phyloP scores from a whole-genome alignment of 2,888 invertebrate genomes.

The Drosophila affinis region DNA sequence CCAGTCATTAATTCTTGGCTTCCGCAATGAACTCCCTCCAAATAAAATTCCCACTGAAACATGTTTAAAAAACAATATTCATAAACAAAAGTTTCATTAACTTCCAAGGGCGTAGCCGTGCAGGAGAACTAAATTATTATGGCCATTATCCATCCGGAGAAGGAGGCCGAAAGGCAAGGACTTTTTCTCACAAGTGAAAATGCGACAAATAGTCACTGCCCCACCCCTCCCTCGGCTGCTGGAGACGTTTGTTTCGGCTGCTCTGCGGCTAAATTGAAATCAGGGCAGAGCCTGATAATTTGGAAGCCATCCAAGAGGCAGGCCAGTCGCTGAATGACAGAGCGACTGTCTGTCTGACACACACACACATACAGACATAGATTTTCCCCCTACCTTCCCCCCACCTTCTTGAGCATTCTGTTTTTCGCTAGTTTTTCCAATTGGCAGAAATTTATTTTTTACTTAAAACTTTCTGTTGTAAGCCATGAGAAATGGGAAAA shows the following conservation, averaged over 20 bases:
- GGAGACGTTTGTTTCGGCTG: conserved; percentile 33
- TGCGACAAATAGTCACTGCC: conserved; percentile 62
- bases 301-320: conserved; percentile 74
- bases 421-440: conserved; percentile 47
- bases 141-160: conserved; percentile 53
- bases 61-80: conserved; percentile 78
- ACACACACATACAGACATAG: conserved; percentile 30
- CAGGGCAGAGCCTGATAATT: conserved; percentile 71
- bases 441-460: conserved; percentile 76
- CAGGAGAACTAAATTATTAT: conserved; percentile 61
- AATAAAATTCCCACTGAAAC: conserved; percentile 19
- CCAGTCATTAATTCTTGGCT: not conserved
- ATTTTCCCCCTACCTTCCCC: conserved; percentile 6
- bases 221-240: conserved; percentile 29
- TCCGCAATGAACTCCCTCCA: not conserved
- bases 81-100: conserved; percentile 77
- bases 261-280: conserved; percentile 62
- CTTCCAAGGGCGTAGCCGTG: conserved; percentile 22
- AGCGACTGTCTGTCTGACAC: conserved; percentile 37
- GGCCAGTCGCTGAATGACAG: conserved; percentile 19
- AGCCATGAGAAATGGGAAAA: conserved; percentile 76
- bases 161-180: not conserved
- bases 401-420: conserved; percentile 34
- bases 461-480: conserved; percentile 79
- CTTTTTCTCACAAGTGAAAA: conserved; percentile 48